Conservation (phyloP, 2,888 invertebrate species). For the Slavum lentiscoides region DNA sequence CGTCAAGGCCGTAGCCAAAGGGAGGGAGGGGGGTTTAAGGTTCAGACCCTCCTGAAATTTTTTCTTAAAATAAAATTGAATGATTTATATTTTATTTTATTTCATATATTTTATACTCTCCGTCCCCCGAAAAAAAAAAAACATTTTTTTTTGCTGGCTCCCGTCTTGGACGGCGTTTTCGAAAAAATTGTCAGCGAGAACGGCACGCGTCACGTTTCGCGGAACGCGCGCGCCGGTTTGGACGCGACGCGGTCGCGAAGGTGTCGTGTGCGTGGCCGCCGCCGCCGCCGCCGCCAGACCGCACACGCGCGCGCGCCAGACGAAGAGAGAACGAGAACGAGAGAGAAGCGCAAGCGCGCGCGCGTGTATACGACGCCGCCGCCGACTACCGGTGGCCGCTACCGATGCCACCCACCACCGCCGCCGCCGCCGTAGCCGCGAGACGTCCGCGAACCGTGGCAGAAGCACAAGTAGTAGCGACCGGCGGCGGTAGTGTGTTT, state of each 20-base stretch:
- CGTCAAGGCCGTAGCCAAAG: too few relatives aligned
- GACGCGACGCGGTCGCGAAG: neutral
- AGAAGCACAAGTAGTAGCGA: constrained; percentile 13
- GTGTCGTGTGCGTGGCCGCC: neutral
- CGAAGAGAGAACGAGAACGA: neutral
- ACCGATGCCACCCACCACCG: neutral
- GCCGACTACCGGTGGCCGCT: neutral
- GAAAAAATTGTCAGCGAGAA: neutral
- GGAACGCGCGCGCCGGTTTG: constrained; percentile 1
- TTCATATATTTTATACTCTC: too few relatives aligned
- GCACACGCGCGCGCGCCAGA: neutral
- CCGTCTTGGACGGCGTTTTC: too few relatives aligned
- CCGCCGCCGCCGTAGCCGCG: neutral
- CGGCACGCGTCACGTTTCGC: neutral
- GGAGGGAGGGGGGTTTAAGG: too few relatives aligned
- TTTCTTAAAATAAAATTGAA: too few relatives aligned
- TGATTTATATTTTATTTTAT: too few relatives aligned
- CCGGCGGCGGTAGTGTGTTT: constrained; percentile 18
- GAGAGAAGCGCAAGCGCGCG: neutral
- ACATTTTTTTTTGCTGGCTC: too few relatives aligned
- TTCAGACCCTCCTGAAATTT: too few relatives aligned
- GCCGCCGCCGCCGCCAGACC: neutral
- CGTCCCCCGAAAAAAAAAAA: too few relatives aligned
- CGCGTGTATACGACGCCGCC: neutral
- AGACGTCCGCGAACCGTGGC: neutral